These are phyloP conservation scores for Pteropus alecto DNA, from an alignment of 2,113 vertebrate species.

Conservation along the genomic window DNA sequence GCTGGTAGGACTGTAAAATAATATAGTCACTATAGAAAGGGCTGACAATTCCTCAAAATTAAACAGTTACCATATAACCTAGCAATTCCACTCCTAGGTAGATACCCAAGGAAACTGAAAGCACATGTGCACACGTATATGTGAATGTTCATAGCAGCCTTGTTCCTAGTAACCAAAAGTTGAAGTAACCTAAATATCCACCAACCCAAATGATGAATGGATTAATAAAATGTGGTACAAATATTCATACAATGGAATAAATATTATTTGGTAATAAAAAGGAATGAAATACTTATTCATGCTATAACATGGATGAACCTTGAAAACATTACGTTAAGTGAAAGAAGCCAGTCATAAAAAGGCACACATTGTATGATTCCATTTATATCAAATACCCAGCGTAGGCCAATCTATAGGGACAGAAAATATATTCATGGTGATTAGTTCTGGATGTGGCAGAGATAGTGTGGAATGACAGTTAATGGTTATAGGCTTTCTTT, in stretches of 20 bases:
- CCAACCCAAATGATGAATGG: neutral
- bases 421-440: accelerated
- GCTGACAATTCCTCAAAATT: neutral
- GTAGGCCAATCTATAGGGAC: neutral
- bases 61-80: neutral
- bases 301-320: neutral
- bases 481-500: neutral
- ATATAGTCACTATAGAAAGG: neutral
- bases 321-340: neutral
- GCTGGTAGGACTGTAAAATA: neutral
- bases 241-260: neutral
- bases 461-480: accelerated
- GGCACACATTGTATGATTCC: neutral
- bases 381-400: neutral
- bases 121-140: neutral
- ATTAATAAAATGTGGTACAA: neutral
- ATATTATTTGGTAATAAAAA: neutral
- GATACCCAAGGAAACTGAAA: neutral
- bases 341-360: neutral
- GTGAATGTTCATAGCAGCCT: neutral
- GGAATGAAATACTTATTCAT: neutral
- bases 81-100: neutral
- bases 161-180: no score
- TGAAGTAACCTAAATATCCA: neutral
- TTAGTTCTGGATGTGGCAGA: neutral